Conservation (phyloP, 2,797 vertebrate genomes). For the Acestrorhynchus altus region DNA sequence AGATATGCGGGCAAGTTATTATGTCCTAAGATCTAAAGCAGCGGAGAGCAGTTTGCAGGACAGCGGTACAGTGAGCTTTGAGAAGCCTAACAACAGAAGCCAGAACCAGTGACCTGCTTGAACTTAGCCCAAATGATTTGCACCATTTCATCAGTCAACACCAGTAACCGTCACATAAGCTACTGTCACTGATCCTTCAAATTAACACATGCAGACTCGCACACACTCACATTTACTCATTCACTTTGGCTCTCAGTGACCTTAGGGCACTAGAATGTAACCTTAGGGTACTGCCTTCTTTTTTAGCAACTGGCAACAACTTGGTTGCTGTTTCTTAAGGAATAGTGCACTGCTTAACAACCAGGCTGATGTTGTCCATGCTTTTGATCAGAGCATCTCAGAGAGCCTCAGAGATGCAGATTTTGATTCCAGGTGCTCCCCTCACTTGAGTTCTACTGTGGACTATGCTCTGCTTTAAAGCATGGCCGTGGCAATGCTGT, state of each 20-base stretch:
- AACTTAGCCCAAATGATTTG: background rate
- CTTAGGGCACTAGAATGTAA: slow-evolving; percentile 1
- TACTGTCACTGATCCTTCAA: slow-evolving; percentile 39
- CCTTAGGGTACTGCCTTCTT: background rate
- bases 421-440: slow-evolving; percentile 3
- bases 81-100: background rate
- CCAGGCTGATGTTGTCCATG: background rate
- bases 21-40: background rate
- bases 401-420: background rate
- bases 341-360: background rate
- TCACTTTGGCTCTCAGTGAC: background rate
- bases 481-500: slow-evolving; percentile 57
- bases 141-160: slow-evolving; percentile 7
- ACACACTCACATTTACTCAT: slow-evolving; percentile 18
- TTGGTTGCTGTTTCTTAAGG: background rate
- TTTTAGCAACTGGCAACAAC: background rate
- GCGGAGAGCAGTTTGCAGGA: background rate
- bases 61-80: background rate
- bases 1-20: background rate
- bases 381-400: background rate
- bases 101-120: background rate
- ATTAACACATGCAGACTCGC: slow-evolving; percentile 18
- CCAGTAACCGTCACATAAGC: background rate
- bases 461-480: slow-evolving; percentile 45
- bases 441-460: slow-evolving; percentile 33